Evolutionary conservation across 2,113 vertebrate genomes (phyloP).

Genomic region (Cynopterus brachyotis): DNA sequence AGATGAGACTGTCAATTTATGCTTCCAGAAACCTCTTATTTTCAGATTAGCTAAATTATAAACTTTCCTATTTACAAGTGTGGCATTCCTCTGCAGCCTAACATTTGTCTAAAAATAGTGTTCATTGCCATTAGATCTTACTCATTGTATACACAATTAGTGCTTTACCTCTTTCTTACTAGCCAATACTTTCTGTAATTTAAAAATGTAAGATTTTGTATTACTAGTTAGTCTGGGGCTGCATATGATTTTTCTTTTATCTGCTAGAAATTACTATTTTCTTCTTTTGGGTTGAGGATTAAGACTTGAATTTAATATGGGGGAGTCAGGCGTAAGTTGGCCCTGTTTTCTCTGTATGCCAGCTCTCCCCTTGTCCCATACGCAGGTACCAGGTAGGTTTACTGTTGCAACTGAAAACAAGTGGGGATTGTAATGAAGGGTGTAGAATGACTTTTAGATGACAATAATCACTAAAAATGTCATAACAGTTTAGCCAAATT

Average conservation of each 20-base stretch:
- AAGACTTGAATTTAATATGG: neutral
- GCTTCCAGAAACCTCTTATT: slow-evolving; percentile 55
- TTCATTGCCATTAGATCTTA: neutral
- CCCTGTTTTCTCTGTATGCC: neutral
- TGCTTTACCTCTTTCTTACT: neutral
- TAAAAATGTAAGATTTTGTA: neutral
- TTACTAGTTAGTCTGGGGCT: neutral
- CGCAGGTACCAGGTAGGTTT: neutral
- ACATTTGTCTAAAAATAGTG: slow-evolving; percentile 21
- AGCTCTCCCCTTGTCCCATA: neutral
- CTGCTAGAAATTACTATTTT: slow-evolving; percentile 19
- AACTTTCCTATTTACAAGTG: slow-evolving; percentile 42
- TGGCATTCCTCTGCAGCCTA: neutral
- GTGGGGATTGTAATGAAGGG: neutral
- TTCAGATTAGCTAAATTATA: slow-evolving; percentile 52
- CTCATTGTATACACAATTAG: slow-evolving; percentile 20
- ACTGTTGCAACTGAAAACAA: neutral
- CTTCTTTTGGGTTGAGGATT: neutral
- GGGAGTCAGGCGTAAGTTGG: neutral
- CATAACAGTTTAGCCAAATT: neutral
- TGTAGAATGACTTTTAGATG: neutral
- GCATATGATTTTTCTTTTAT: slow-evolving; percentile 4
- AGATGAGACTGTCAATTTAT: slow-evolving; percentile 32
- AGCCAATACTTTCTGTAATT: neutral
- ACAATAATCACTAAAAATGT: neutral